phyloP scores from a whole-genome alignment of 2,113 vertebrate genomes.

The Chaenocephalus aceratus region DNA sequence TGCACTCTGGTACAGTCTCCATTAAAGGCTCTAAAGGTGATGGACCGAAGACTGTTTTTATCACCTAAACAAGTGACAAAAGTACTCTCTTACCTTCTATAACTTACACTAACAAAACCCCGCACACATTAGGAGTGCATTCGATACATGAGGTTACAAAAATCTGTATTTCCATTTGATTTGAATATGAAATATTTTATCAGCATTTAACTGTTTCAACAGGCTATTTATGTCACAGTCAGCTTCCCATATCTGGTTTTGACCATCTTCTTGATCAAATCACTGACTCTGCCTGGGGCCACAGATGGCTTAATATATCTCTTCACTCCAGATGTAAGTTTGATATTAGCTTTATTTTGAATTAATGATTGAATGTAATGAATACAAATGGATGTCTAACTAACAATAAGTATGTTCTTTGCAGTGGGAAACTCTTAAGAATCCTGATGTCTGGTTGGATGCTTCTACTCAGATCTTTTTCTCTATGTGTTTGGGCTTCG shows the following conservation, averaged over 20 bases:
- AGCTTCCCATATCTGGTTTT: conserved; percentile 89
- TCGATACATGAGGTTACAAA: background rate
- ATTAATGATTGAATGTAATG: background rate
- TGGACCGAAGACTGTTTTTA: background rate
- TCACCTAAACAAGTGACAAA: background rate
- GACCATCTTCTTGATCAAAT: conserved; percentile 88
- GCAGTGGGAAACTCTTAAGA: conserved; percentile 85
- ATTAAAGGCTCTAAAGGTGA: background rate
- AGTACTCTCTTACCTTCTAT: background rate
- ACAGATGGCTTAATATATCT: conserved; percentile 84
- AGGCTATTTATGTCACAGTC: conserved; percentile 90
- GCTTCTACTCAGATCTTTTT: conserved; percentile 92
- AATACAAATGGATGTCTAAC: background rate
- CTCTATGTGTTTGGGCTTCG: conserved; percentile 90
- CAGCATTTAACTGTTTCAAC: conserved; percentile 8
- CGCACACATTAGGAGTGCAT: no score
- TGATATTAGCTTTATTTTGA: background rate
- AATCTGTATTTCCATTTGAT: background rate
- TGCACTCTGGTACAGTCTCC: background rate
- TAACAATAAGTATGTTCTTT: conserved; percentile 22
- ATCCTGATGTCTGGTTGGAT: conserved; percentile 89
- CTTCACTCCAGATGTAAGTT: conserved; percentile 89
- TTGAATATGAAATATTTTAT: background rate
- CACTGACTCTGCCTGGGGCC: conserved; percentile 88
- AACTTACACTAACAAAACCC: background rate